Evolutionary conservation across 1,140 invertebrate species (phyloP), one percentile per base, ranked within the genome.

Genomic region (Plutomurus gul): DNA sequence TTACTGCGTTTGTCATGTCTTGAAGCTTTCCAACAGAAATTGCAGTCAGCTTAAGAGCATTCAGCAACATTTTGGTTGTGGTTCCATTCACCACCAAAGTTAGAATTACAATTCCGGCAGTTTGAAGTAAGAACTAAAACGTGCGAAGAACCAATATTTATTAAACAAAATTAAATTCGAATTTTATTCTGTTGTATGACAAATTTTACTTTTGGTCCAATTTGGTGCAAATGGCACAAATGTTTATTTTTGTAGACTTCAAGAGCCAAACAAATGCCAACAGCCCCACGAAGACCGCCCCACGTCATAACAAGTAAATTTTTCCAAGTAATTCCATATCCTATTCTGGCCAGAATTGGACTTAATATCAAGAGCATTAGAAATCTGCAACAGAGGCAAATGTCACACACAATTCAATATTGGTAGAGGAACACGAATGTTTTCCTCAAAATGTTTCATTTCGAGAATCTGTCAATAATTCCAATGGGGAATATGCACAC

Each of bases 21-120:
- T 86, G 85, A 39, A 85, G 80, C 43, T 86, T 85, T 18, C 86
- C 85, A 6, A 85, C 81, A 0, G 87, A 87, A 1, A 88, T 77
- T 25, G 86, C 85, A 72, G 85, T 87, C 84, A 88, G 85, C 18
- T 87, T 87, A 36, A 88, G 76, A 22, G 85, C 43, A 70, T 86
- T 84, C 1, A 88, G 84, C 0, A 88, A 73, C n/a, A 78, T 76
- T 70, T 84, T 84, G 8, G 86, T 86, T 4, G 88, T 88, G 8
- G 87, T 86, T 10, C 86, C 87, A 82, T 88, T 88, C 6, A 88
- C 81, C 1, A 88, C 40, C 22, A 88, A 76, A 7, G 87, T 88
- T 13, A 87, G 47, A 81, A 72, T 87, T 7, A 88, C 87, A 40
- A 88, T 86, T 1, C 86, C 87, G 10, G 86, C 86, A 0, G 86